Base-by-base conservation (phyloP, 1,140 invertebrate species). In the Theocolax elegans region DNA sequence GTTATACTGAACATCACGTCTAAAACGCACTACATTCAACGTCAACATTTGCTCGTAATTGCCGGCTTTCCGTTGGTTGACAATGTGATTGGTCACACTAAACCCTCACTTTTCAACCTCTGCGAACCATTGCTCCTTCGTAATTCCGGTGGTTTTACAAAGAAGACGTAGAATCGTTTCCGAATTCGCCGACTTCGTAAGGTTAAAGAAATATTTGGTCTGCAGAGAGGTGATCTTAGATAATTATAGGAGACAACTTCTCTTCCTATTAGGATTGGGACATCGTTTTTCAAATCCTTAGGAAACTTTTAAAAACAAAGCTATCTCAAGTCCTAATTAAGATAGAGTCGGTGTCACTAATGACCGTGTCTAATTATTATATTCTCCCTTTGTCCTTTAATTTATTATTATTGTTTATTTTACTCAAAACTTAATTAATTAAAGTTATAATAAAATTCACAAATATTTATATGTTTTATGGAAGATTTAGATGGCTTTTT, bases 61-160 rank as follows among this genome's bases (percentile, higher is more conserved):
- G 35, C 48, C n/a, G 56, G 46, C 40, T 53, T 62, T 60, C 54
- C 56, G 21, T 40, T 17, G 17, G 31, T 68, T 53, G 66, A 68
- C 44, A 68, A 60, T 62, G 12, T 62, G 40, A 62, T 62, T 62
- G 46, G 66, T 62, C 46, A 53, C 48, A 31, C 58, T 21, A 15
- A 29, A 40, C 56, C 46, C 46, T 49, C 29, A 31, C 35, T 53
- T 62, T 40, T 62, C 35, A 17, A 9, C 6, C 21, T 29, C 27
- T 29, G 25, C 6, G 13, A 29, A 29, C 51, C 15, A 9, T 19
- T 23, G 15, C 19, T 13, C 54, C 40, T 29, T 9, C 25, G 25
- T 29, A 46, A 60, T 60, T 60, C 8, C 6, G 42, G 48, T 19
- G 8, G 48, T 19, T 23, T 23, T 23, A 49, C 6, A 49, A 49